Base-by-base conservation (phyloP, 1,140 invertebrate species). In the Cherax quadricarinatus region DNA sequence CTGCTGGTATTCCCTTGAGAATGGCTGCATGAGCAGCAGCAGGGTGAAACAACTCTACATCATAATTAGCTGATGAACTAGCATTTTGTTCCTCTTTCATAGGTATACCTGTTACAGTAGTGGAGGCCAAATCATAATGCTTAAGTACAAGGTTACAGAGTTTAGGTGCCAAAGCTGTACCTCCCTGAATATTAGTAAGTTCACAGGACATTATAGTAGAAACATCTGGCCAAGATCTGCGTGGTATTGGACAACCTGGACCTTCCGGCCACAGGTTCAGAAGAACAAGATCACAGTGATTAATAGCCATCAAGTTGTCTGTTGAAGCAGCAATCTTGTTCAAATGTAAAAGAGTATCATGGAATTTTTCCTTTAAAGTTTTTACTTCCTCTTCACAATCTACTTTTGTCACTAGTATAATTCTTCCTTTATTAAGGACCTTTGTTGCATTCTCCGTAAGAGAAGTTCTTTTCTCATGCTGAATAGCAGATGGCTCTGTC, bases 21-120 rank as follows among this genome's bases (percentile, higher is more conserved):
- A 98, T 96, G 0, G 97, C 96, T 0, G 96, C 96, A 95, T 99
- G 98, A 0, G 98, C 98, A 21, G 96, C 96, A 3, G 96, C 96
- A 0, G 97, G 97, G 95, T 99, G 98, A 93, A 99, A 97, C 78
- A 99, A 97, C 95, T 99, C 98, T 0, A 99, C 99, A 95, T 99
- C 98, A 95, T 99, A 99, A 95, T 99, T 99, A 1, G 98, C 98
- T 82, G 98, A 99, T 0, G 98, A 99, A 95, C 97, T 98, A 1
- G 99, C 98, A 95, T 99, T 99, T 96, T 99, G 98, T 95, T 99
- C 99, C 95, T 99, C 99, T 96, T 99, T 99, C 99, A 99, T 99
- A 6, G 98, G 99, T 94, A 99, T 99, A 53, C 98, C 98, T 49
- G 98, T 99, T 0, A 99, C 98, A 1, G 98, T 99, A 18, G 99